Conservation (phyloP, 2,888 invertebrate species). For the Drosophila meridionalis region DNA sequence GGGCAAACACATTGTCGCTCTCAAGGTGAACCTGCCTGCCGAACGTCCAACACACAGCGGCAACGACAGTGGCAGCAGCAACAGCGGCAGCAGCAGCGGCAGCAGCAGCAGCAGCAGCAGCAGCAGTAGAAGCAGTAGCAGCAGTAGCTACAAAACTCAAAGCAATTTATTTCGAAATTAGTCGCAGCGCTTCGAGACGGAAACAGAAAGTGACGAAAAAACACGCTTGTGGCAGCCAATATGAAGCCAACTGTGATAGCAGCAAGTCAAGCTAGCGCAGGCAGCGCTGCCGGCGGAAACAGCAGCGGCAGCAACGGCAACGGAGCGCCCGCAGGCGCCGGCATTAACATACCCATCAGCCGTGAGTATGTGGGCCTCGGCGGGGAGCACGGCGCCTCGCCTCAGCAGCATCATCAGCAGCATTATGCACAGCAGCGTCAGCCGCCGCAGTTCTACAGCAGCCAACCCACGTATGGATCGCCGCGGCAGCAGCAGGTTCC, state of each 20-base stretch:
- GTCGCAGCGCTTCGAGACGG: slow-evolving; percentile 43
- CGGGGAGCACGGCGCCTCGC: slow-evolving; percentile 46
- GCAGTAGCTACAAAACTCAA: slow-evolving; percentile 46
- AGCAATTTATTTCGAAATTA: slow-evolving; percentile 50
- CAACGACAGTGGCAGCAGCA: slow-evolving; percentile 24
- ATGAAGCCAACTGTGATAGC: slow-evolving; percentile 84
- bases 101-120: not conserved
- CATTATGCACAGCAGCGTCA: slow-evolving; percentile 53
- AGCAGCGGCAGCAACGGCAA: slow-evolving; percentile 39
- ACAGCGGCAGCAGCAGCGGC: slow-evolving; percentile 12
- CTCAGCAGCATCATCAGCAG: slow-evolving; percentile 59
- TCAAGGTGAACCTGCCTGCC: slow-evolving; percentile 71
- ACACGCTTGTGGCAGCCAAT: slow-evolving; percentile 35
- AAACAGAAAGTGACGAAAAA: slow-evolving; percentile 41
- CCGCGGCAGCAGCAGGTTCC: slow-evolving; percentile 68
- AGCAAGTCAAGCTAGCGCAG: slow-evolving; percentile 59
- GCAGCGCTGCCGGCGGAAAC: slow-evolving; percentile 43
- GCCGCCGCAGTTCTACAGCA: slow-evolving; percentile 45
- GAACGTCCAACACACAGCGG: slow-evolving; percentile 15
- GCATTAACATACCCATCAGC: slow-evolving; percentile 78
- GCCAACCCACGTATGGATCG: slow-evolving; percentile 58
- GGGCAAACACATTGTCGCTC: slow-evolving; percentile 31
- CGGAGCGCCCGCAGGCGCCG: slow-evolving; percentile 48
- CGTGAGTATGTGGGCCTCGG: slow-evolving; percentile 66
- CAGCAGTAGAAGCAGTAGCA: slow-evolving; percentile 18